Evolutionary conservation across 2,888 invertebrate species (phyloP), one percentile per base, ranked within the genome.

Genomic region (Tachina lurida): DNA sequence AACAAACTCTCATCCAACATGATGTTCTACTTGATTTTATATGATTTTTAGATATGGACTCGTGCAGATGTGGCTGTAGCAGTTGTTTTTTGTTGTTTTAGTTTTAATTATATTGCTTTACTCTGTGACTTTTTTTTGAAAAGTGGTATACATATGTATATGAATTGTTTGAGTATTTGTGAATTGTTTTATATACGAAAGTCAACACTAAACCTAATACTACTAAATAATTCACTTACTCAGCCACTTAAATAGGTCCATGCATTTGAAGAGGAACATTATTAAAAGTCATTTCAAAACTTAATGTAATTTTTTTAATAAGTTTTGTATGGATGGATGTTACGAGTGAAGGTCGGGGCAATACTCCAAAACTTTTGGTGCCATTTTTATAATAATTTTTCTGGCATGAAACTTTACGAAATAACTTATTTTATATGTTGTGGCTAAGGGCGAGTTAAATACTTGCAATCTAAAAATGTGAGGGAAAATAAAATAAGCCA

Each of bases 21-120:
- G 31, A 7, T 31, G 73, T 78, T 78, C 73, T 68, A 74, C 78
- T 78, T 78, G 68, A 68, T 74, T 74, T 77, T 67, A 31, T 49
- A 15, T 56, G 15, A 17, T 52, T 67, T 60, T 62, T 13, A 68
- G 19, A 56, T 62, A 31, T 60, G 65, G 49, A 49, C 67, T 49
- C 31, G 1, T 7, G 31, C n/a, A 10, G 49, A 49, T 49, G 31
- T 67, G 31, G 43, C 54, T 12, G 49, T 49, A 54, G 60, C 47
- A 68, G 17, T 58, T 78, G 31, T 43, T 58, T 41, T 15, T 56
- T 67, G 49, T 73, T 73, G 58, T 63, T 73, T 47, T n/a, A 47
- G 17, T 47, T 60, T 74, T 68, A 58, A 60, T 74, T 68, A 78
- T 62, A 43, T 62, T 54, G 62, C 52, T 83, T 68, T 49, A 73